Evolutionary conservation across 2,113 vertebrate species (phyloP), one percentile per base, ranked within the genome.

Genomic region (Corythaixoides concolor): DNA sequence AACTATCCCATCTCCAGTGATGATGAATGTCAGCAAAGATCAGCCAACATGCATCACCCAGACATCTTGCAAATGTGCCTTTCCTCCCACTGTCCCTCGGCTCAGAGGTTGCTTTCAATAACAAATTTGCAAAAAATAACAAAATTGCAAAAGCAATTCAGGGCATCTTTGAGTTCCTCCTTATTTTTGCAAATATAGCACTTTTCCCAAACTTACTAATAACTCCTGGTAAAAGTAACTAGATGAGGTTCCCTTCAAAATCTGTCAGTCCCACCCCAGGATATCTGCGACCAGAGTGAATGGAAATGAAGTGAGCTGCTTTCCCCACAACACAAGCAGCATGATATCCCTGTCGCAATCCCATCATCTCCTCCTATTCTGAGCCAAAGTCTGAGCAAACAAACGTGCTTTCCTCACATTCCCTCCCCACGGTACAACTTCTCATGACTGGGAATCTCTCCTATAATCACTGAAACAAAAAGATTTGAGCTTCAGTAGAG

Each of bases 11-110:
- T 90, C 95, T 84, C 76, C 15, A 55, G 68, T 13, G 19, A 93
- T 97, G 96, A 98, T 85, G 90, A 95, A 97, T 94, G 94, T 82
- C 96, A 94, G 80, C 78, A 91, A 79, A 91, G 70, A 96, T 93
- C 90, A 95, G 91, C 60, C 23, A 28, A 19, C 1, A 26, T 82
- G 92, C 70, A 77, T 87, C 81, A 95, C 95, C 85, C 9, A 89
- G 73, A 56, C 43, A 63, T 62, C 85, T 74, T 52, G 47, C 2
- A 0, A 20, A 49, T 0, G 2, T 32, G 8, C 30, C 81, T 52
- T 87, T 86, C 93, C 82, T 95, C 90, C 73, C 56, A 41, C 91
- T 90, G 93, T 88, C 91, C 96, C 97, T 95, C 89, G 85, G 53
- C 92, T 87, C 81, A 47, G 33, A 85, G 43, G 60, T 37, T n/a